Conservation (phyloP, 2,113 vertebrate species). For the Acanthisitta chloris region DNA sequence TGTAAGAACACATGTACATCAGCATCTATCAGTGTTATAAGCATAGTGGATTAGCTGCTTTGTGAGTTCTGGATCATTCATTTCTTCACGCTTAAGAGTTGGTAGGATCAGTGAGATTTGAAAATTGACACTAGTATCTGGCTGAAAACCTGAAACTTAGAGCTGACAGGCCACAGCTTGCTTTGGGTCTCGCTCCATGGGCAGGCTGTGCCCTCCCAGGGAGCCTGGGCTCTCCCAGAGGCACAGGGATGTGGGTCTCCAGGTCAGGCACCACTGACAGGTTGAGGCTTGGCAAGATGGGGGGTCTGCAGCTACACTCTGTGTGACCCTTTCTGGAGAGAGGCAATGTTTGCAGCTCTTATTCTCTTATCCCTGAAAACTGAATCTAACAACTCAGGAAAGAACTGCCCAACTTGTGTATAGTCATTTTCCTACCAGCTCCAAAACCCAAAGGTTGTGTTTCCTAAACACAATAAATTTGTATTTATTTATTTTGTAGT, state of each 20-base stretch:
- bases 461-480: not conserved
- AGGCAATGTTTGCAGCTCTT: not conserved
- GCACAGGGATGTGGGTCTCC: rapidly evolving
- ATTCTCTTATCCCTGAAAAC: not conserved
- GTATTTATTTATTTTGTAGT: not conserved
- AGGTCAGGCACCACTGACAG: not conserved
- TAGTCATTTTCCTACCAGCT: not conserved
- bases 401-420: not conserved
- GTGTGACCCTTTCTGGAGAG: not conserved
- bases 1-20: not conserved
- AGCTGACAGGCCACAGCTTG: not conserved
- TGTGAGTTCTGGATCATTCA: not conserved
- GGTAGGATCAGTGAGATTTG: not conserved
- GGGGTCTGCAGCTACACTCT: not conserved
- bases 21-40: not conserved
- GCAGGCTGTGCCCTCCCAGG: not conserved
- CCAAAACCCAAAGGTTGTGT: not conserved
- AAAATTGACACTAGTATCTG: not conserved
- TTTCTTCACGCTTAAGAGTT: not conserved
- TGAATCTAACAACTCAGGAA: not conserved
- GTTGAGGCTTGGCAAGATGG: not conserved
- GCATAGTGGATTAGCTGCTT: not conserved
- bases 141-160: not conserved
- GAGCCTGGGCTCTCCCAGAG: not conserved
- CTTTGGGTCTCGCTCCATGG: not conserved